Base-by-base conservation (phyloP, 2,113 vertebrate genomes). In the Upupa epops region DNA sequence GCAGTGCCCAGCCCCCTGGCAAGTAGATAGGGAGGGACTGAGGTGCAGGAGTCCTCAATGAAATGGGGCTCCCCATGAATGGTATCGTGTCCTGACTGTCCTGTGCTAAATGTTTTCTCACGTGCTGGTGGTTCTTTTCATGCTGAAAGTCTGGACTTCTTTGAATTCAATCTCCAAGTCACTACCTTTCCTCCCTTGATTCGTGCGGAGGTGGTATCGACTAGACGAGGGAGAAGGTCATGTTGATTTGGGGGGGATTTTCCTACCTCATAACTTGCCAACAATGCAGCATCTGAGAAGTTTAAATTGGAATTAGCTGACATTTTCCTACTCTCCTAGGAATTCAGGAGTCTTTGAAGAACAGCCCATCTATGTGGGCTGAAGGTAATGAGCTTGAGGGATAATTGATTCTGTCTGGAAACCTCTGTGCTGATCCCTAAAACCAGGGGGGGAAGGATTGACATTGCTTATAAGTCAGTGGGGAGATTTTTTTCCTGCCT, bases 291-390 rank as follows among this genome's bases (percentile, higher is more conserved):
- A 51, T 74, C 58, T 60, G 49, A 94, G 37, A 71, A 77, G 60
- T 91, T 92, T 68, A 73, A 86, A 51, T 70, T 80, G 88, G 83
- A 83, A 94, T 95, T 94, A 95, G 69, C 88, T 96, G 91, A 86
- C 68, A 74, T 94, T 91, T 92, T 80, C 66, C 65, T 86, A 5
- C 48, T 86, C 83, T 88, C 72, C 16, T 52, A 81, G 73, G 81
- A 93, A 48, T 86, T 89, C 34, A 34, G 31, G 61, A 94, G 76
- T 68, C 88, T 78, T 90, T 90, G 77, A 93, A 92, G 60, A 83
- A 7, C 60, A 81, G 86, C 76, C 80, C 60, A 10, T 83, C 60
- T 83, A 19, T 60, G 55, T 71, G 85, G 83, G 79, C 76, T 92
- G 83, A 59, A 75, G 63, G 54, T 68, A 58, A 54, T 32, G 34